Conservation (phyloP, 2,888 invertebrate genomes). For the Rotaria sp. region DNA sequence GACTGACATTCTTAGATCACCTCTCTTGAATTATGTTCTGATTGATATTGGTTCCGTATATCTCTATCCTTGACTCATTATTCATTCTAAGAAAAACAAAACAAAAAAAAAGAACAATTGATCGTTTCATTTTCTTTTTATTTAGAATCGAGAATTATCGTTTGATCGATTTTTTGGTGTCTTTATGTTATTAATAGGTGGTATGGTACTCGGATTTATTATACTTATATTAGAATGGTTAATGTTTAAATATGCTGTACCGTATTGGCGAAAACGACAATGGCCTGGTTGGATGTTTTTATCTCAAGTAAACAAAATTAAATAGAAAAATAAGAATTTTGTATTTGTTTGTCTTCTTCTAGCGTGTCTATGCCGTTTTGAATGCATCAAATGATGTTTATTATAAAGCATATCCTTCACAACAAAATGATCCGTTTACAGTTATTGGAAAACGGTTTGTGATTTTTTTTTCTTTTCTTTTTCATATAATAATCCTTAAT, state of each 20-base stretch:
- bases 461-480: background rate
- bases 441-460: constrained; percentile 22
- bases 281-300: background rate
- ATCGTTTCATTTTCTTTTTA: background rate
- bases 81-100: no score
- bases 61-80: no score
- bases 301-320: background rate
- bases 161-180: constrained; percentile 20
- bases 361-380: background rate
- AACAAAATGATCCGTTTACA: background rate
- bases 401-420: background rate
- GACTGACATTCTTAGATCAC: no score
- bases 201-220: background rate
- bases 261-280: background rate
- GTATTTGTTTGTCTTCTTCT: background rate
- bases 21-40: no score
- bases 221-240: background rate
- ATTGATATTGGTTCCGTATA: no score
- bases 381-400: background rate
- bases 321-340: no score
- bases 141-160: background rate
- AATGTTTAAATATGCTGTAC: background rate
- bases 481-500: background rate
- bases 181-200: background rate
- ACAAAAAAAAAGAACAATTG: no score